A percentile compares a stretch with the other conserved stretches of the same genome.
Evolutionary conservation across 2,113 vertebrate genomes (phyloP).

Genomic region (Enhydra lutris): DNA sequence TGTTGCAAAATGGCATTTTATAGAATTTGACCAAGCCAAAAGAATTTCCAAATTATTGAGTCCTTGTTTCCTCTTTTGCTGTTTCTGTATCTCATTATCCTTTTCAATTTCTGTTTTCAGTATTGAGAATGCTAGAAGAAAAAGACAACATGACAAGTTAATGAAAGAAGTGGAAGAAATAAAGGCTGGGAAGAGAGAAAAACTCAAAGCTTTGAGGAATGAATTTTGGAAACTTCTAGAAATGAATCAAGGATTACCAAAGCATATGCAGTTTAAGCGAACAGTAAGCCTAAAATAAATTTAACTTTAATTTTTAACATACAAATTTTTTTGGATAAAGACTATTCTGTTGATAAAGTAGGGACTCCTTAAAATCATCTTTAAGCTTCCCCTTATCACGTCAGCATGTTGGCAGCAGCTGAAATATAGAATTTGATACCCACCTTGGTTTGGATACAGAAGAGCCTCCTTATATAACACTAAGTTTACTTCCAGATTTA

Average conservation of each 20-base stretch:
- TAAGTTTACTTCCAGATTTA: not conserved
- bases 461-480: not conserved
- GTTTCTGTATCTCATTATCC: not conserved
- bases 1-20: conserved; percentile 4
- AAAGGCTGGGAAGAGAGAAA: conserved; percentile 81
- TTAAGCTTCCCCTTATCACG: not conserved
- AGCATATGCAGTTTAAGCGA: conserved; percentile 86
- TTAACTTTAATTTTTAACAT: conserved; percentile 8
- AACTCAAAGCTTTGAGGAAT: conserved; percentile 81
- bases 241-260: conserved; percentile 85
- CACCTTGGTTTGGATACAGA: not conserved
- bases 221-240: conserved; percentile 82
- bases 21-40: not conserved
- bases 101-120: conserved; percentile 80
- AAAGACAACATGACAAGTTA: conserved; percentile 85
- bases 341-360: not conserved
- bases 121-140: conserved; percentile 91
- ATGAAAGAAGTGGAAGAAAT: conserved; percentile 85
- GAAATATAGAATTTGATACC: not conserved
- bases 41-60: not conserved
- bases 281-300: conserved; percentile 77
- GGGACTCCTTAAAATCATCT: not conserved
- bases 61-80: not conserved
- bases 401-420: not conserved
- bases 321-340: not conserved